phyloP scores from a whole-genome alignment of 1,140 invertebrate genomes.

The Hylaeus volcanicus region DNA sequence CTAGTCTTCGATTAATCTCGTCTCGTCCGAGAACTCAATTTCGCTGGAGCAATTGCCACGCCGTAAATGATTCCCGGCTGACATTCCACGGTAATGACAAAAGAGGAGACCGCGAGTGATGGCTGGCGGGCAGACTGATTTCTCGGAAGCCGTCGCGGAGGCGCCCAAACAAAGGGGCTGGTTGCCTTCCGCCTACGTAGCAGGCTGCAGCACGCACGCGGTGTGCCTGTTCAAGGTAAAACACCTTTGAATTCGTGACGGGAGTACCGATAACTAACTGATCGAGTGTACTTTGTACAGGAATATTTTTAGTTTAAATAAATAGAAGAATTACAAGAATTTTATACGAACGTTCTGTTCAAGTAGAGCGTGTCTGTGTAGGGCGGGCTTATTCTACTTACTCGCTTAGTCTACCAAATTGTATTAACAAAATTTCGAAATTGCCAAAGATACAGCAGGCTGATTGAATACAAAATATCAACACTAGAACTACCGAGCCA shows the following conservation, averaged over 20 bases:
- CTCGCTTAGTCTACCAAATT: no score
- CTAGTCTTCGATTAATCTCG: constrained; percentile 62
- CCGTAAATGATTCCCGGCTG: constrained; percentile 66
- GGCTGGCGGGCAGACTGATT: constrained; percentile 35
- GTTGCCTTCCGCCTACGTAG: constrained; percentile 44
- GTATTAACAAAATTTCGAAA: no score
- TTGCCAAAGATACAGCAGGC: no score
- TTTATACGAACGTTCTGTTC: no score
- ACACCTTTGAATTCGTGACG: constrained; percentile 43
- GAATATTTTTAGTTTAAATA: no score
- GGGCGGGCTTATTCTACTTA: no score
- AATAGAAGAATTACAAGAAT: no score
- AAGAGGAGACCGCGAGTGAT: constrained; percentile 33
- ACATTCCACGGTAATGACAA: constrained; percentile 71
- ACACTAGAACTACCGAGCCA: no score
- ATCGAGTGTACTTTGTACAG: constrained; percentile 12
- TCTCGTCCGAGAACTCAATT: constrained; percentile 71
- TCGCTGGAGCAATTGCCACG: constrained; percentile 66
- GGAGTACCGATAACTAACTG: constrained; percentile 33
- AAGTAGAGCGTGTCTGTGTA: no score
- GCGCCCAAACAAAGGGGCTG: constrained; percentile 46
- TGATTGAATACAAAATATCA: no score
- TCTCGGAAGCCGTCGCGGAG: constrained; percentile 45
- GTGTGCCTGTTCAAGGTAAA: constrained; percentile 40
- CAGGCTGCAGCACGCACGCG: neutral